phyloP scores from a whole-genome alignment of 2,113 vertebrate genomes.

The Pseudopipra pipra region DNA sequence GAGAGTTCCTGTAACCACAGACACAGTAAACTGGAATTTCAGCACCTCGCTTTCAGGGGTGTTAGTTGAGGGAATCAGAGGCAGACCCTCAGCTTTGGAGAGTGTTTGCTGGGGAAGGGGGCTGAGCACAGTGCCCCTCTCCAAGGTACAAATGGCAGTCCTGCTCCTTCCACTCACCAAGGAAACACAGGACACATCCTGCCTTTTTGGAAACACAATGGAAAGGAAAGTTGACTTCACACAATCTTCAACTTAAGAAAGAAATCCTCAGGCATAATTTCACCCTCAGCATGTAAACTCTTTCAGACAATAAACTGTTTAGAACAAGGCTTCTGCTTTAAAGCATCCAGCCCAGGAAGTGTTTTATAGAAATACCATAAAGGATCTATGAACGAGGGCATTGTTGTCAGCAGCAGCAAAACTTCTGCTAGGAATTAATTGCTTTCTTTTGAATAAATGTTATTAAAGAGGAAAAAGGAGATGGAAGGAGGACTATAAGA shows the following conservation, averaged over 20 bases:
- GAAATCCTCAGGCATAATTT: background rate
- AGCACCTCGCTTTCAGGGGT: background rate
- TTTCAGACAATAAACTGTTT: conserved; percentile 8
- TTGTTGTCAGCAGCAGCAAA: background rate
- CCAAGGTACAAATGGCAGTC: rapidly evolving
- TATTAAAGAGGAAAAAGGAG: conserved; percentile 5
- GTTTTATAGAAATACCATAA: background rate
- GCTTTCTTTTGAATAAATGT: conserved; percentile 8
- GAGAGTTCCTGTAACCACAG: background rate
- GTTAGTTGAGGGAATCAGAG: background rate
- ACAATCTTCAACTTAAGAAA: background rate
- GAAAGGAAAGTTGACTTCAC: background rate
- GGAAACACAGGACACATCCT: rapidly evolving
- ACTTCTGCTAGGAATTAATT: background rate
- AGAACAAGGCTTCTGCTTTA: background rate
- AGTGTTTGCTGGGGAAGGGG: background rate
- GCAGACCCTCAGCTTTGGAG: background rate
- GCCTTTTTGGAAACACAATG: background rate
- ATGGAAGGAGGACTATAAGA: background rate
- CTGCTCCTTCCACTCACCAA: rapidly evolving
- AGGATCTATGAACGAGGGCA: background rate
- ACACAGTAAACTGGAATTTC: background rate
- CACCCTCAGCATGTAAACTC: background rate
- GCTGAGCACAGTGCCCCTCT: background rate
- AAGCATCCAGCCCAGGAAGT: background rate